Percentiles rank a stretch among this genome's conserved stretches.
Conservation (phyloP, 2,797 vertebrate species). For the Cetoscarus ocellatus region DNA sequence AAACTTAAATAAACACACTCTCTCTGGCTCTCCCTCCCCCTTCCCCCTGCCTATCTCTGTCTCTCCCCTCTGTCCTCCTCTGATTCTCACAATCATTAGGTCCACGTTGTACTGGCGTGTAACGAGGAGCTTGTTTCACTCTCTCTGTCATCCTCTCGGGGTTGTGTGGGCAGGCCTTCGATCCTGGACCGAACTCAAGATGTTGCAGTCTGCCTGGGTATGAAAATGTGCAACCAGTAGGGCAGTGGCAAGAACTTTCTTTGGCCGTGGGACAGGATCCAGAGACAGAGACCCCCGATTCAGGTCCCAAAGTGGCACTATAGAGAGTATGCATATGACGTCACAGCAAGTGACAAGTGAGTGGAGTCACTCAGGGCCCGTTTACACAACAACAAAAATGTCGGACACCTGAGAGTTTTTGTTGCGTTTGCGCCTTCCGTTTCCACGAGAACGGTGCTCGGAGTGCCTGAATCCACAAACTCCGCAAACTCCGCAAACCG, state of each 20-base stretch:
- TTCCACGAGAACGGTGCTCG: too few species aligned
- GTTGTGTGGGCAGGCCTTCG: conserved; percentile 60
- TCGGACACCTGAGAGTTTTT: too few species aligned
- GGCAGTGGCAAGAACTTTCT: conserved; percentile 6
- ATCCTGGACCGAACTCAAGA: conserved; percentile 55
- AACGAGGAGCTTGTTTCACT: conserved; percentile 57
- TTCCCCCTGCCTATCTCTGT: conserved; percentile 12
- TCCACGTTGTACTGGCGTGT: conserved; percentile 45
- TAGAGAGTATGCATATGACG: too few species aligned
- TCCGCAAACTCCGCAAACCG: too few species aligned
- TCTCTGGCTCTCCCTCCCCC: conserved; percentile 57
- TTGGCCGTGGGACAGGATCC: not conserved
- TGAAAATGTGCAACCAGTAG: conserved; percentile 35
- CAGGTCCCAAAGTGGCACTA: too few species aligned
- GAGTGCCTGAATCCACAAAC: too few species aligned
- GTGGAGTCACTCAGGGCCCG: too few species aligned
- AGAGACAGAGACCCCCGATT: too few species aligned
- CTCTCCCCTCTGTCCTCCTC: conserved; percentile 37
- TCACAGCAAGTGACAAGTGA: too few species aligned
- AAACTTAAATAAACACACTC: conserved; percentile 87
- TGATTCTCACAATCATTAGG: conserved; percentile 76
- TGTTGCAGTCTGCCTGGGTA: conserved; percentile 38
- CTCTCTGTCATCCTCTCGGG: conserved; percentile 66
- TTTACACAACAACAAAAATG: too few species aligned
- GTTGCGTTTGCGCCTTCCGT: too few species aligned